Evolutionary conservation across 2,113 vertebrate genomes (phyloP).

Genomic region (Mirza zaza): DNA sequence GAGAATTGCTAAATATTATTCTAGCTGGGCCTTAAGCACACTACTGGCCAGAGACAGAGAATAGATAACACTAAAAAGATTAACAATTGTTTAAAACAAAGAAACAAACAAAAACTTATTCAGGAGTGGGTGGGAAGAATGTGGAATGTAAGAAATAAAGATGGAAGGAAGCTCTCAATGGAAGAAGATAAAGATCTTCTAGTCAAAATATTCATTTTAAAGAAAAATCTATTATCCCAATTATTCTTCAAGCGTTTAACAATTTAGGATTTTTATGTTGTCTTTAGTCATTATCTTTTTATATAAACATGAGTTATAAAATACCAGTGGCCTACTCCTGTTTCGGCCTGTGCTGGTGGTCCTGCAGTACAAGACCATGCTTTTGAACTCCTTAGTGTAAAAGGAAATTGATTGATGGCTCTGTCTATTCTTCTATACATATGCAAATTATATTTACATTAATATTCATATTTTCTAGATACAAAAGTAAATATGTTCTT

Average conservation of each 20-base stretch:
- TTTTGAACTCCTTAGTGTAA: neutral
- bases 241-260: neutral
- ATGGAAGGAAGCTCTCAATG: neutral
- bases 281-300: neutral
- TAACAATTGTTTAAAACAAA: neutral
- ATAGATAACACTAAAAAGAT: neutral
- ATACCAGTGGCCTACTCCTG: neutral
- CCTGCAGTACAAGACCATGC: neutral
- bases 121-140: neutral
- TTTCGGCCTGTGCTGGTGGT: neutral
- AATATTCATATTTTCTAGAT: slow-evolving; percentile 52
- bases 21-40: neutral
- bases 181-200: neutral
- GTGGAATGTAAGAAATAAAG: neutral
- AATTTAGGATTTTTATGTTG: neutral
- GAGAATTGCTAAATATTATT: neutral
- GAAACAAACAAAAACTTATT: neutral
- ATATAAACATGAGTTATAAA: neutral
- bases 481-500: slow-evolving; percentile 4
- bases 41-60: neutral
- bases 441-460: slow-evolving; percentile 58
- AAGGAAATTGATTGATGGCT: slow-evolving; percentile 25
- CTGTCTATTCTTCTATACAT: slow-evolving; percentile 15
- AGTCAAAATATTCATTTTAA: neutral
- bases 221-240: neutral